These are phyloP conservation scores for Brachionus manjavacas DNA, from an alignment of 1,140 invertebrate genomes.

Conservation along the genomic window DNA sequence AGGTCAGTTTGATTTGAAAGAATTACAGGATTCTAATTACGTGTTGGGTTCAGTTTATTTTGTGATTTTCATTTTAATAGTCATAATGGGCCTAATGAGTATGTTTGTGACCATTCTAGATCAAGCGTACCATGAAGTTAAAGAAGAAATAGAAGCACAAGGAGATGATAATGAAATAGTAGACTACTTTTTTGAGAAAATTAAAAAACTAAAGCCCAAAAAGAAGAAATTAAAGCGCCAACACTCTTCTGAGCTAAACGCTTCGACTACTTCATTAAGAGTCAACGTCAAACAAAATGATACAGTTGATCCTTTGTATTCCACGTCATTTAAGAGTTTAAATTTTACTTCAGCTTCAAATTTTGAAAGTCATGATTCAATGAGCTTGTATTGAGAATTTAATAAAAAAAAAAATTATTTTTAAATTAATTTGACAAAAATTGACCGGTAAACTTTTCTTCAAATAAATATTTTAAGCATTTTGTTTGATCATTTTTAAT, in stretches of 20 bases:
- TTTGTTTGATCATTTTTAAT: neutral
- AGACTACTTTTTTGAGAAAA: constrained; percentile 36
- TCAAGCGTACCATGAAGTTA: constrained; percentile 45
- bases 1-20: constrained; percentile 53
- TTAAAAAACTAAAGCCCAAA: constrained; percentile 26
- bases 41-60: constrained; percentile 33
- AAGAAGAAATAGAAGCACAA: constrained; percentile 47
- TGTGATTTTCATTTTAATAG: constrained; percentile 35
- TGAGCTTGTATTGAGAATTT: constrained; percentile 8
- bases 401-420: neutral
- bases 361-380: constrained; percentile 21
- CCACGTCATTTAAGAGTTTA: neutral
- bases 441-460: neutral
- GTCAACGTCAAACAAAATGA: neutral
- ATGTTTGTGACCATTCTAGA: constrained; percentile 43
- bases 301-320: neutral
- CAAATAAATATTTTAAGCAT: neutral
- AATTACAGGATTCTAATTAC: neutral
- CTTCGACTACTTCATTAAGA: neutral
- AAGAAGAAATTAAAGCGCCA: neutral
- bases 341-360: constrained; percentile 1
- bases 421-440: neutral
- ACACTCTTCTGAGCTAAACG: neutral
- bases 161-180: constrained; percentile 34
- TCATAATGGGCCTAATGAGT: constrained; percentile 35